Conservation (phyloP, 2,888 invertebrate species). For the Orchestes rusci region DNA sequence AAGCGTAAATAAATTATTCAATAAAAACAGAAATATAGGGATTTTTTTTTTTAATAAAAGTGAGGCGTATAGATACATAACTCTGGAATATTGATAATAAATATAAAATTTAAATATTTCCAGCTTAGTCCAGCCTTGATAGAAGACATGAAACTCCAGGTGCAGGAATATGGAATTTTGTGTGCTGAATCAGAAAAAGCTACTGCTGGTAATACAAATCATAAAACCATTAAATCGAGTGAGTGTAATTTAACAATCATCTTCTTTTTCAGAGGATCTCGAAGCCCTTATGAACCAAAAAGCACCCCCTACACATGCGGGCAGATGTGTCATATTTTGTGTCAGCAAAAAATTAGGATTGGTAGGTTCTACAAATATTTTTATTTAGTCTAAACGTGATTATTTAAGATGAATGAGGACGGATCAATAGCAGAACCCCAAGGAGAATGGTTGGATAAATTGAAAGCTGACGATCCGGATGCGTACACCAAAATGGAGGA, state of each 20-base stretch:
- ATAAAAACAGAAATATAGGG: no score
- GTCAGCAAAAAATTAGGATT: constrained; percentile 24
- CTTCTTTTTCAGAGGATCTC: constrained; percentile 27
- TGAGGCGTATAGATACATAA: no score
- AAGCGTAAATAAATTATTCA: no score
- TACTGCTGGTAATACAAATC: constrained; percentile 30
- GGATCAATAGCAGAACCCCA: constrained; percentile 23
- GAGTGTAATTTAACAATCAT: no score
- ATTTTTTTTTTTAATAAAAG: no score
- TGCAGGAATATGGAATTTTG: constrained; percentile 28
- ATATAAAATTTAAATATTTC: background rate
- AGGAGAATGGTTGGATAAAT: constrained; percentile 22
- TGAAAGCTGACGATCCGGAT: constrained; percentile 27
- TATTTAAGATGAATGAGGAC: constrained; percentile 23
- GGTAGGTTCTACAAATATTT: constrained; percentile 19
- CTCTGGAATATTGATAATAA: no score
- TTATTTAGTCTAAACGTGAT: constrained; percentile 1
- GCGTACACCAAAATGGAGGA: constrained; percentile 23
- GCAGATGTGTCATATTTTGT: constrained; percentile 29
- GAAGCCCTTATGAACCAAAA: constrained; percentile 24
- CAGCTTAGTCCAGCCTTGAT: constrained; percentile 29
- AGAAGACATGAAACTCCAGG: constrained; percentile 27
- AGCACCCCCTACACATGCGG: constrained; percentile 26
- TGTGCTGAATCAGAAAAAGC: constrained; percentile 31
- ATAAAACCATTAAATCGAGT: no score